phyloP scores from a whole-genome alignment of 1,140 invertebrate genomes.

The Globodera rostochiensis region DNA sequence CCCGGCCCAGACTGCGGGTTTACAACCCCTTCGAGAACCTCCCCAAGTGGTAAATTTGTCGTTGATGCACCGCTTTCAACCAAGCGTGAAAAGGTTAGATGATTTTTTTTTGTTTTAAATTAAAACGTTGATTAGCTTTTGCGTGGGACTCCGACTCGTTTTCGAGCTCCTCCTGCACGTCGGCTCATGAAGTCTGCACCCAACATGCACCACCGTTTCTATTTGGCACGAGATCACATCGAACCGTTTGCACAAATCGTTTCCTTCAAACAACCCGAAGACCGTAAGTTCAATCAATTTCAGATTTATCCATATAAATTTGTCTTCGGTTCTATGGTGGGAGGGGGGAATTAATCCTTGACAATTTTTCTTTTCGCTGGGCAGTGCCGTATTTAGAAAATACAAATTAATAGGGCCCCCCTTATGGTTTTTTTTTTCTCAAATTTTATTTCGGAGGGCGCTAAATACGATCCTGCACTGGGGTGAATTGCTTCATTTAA shows the following conservation, averaged over 20 bases:
- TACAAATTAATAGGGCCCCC: too few relatives aligned
- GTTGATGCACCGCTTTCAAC: conserved; percentile 31
- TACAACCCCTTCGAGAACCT: conserved; percentile 27
- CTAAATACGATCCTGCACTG: too few relatives aligned
- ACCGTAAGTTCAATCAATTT: conserved; percentile 2
- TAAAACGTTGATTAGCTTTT: conserved; percentile 25
- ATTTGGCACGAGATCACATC: conserved; percentile 22
- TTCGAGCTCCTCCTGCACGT: conserved; percentile 20
- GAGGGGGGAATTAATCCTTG: too few relatives aligned
- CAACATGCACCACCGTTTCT: conserved; percentile 12
- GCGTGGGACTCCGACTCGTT: conserved; percentile 30
- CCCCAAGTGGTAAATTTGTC: conserved; percentile 23
- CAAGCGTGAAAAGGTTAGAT: conserved; percentile 35
- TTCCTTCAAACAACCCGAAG: conserved; percentile 32
- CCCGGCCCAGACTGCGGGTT: conserved; percentile 21
- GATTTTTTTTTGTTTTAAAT: background rate
- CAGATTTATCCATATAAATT: too few relatives aligned
- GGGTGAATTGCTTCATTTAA: too few relatives aligned
- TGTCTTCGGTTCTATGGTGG: too few relatives aligned
- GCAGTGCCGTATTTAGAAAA: too few relatives aligned
- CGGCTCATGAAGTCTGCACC: conserved; percentile 32
- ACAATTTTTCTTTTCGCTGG: too few relatives aligned
- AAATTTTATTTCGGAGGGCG: too few relatives aligned
- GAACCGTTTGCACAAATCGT: conserved; percentile 36
- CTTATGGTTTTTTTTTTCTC: too few relatives aligned